Percentiles rank a stretch among this genome's conserved stretches.
Conservation (phyloP, 2,113 vertebrate genomes). For the Pitta sordida region DNA sequence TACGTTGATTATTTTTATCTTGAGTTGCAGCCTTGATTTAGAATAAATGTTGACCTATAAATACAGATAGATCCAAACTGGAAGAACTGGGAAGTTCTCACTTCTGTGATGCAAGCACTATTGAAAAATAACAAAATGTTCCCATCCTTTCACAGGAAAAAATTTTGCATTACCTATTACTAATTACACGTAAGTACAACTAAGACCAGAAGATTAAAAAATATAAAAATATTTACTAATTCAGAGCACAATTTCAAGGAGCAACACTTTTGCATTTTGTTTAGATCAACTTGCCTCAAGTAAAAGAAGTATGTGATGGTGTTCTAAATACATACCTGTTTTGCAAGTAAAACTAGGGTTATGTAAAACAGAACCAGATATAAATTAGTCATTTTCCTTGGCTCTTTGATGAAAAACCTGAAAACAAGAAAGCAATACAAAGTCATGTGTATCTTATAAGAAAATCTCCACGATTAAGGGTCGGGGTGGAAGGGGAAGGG, state of each 20-base stretch:
- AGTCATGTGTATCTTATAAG: neutral
- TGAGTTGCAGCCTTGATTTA: neutral
- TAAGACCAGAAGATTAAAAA: neutral
- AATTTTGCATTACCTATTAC: neutral
- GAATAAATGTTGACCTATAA: neutral
- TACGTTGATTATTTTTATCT: neutral
- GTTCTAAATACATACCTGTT: slow-evolving; percentile 78
- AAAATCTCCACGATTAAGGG: neutral
- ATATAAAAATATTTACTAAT: neutral
- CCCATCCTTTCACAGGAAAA: neutral
- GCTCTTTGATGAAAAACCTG: slow-evolving; percentile 74
- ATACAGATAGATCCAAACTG: neutral
- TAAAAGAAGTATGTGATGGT: neutral
- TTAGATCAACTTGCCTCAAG: neutral
- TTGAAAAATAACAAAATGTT: neutral
- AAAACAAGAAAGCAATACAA: slow-evolving; percentile 1
- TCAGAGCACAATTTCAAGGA: neutral
- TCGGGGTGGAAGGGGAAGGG: neutral
- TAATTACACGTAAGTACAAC: neutral
- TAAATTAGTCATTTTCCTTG: slow-evolving; percentile 80
- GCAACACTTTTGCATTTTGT: neutral
- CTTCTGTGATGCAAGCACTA: neutral
- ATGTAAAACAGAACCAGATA: slow-evolving; percentile 89
- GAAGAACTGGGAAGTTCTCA: neutral
- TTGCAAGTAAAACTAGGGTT: slow-evolving; percentile 87